Percentiles rank a stretch among this genome's conserved stretches.
These are phyloP conservation scores for Trichonephila clavata DNA, from an alignment of 1,140 invertebrate species.

Conservation along the genomic window DNA sequence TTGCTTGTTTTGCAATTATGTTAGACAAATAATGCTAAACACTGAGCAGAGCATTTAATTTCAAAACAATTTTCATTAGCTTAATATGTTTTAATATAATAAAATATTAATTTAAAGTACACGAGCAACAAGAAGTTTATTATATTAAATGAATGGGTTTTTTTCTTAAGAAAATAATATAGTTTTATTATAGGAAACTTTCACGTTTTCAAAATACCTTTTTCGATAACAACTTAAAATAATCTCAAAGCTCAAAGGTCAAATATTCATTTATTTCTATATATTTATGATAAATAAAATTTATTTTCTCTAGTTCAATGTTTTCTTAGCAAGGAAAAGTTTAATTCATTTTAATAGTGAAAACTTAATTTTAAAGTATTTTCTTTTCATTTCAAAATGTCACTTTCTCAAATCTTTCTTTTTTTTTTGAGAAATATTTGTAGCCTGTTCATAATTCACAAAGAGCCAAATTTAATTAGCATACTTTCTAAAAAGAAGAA, in stretches of 20 bases:
- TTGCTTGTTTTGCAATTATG: no score
- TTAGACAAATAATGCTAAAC: no score
- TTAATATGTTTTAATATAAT: background rate
- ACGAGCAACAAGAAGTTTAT: background rate
- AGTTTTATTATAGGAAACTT: background rate
- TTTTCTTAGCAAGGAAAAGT: background rate
- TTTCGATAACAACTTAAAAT: background rate
- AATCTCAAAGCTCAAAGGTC: background rate
- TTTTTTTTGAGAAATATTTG: background rate
- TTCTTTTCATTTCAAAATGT: background rate
- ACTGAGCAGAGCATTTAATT: no score
- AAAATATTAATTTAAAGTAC: background rate
- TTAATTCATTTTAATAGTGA: slow-evolving; percentile 40
- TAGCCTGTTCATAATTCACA: background rate
- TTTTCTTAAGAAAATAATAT: background rate
- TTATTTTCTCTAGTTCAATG: background rate
- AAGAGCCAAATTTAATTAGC: slow-evolving; percentile 3
- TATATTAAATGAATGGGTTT: background rate
- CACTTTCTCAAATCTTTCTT: background rate
- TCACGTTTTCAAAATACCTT: background rate
- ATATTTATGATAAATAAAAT: background rate
- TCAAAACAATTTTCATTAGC: no score
- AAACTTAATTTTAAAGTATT: slow-evolving; percentile 20
- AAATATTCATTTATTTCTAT: background rate
- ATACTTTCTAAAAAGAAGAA: background rate